These are phyloP conservation scores for Adrianichthys oophorus DNA, from an alignment of 2,797 vertebrate genomes.

Conservation along the genomic window DNA sequence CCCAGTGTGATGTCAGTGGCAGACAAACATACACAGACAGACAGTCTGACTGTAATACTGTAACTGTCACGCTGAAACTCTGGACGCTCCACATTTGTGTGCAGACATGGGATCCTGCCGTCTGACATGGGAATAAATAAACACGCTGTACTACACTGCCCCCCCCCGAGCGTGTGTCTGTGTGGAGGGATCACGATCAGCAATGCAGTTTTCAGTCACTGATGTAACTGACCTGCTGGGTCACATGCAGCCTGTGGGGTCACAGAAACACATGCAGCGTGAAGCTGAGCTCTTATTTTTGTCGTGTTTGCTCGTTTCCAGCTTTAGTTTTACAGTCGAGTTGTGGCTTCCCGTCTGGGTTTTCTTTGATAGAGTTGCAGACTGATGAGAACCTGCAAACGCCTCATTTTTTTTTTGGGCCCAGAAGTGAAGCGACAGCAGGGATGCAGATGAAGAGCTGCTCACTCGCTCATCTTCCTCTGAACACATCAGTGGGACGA, in stretches of 20 bases:
- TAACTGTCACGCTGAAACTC: too few relatives aligned
- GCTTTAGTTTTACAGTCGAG: conserved; percentile 18
- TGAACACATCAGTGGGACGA: conserved; percentile 17
- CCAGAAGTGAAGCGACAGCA: conserved; percentile 13
- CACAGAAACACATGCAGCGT: background rate
- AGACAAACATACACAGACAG: too few relatives aligned
- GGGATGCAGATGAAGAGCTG: conserved; percentile 6
- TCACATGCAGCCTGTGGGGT: conserved; percentile 38
- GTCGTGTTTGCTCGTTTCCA: conserved; percentile 34
- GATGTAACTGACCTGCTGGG: conserved; percentile 56
- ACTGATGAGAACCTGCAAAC: conserved; percentile 30
- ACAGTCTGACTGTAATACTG: too few relatives aligned
- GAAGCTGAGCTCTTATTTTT: conserved; percentile 26
- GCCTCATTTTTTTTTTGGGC: conserved; percentile 3
- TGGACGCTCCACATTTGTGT: conserved; percentile 65
- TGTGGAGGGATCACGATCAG: conserved; percentile 24
- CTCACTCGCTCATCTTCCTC: conserved; percentile 8
- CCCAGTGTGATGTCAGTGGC: too few relatives aligned
- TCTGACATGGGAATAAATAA: conserved; percentile 71
- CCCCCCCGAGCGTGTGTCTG: conserved; percentile 21
- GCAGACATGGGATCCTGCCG: conserved; percentile 65
- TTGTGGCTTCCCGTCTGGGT: conserved; percentile 5
- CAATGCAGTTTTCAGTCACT: conserved; percentile 56
- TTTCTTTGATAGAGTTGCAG: conserved; percentile 21
- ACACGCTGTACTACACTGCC: conserved; percentile 41